Percentiles rank a stretch among this genome's conserved stretches.
Evolutionary conservation across 1,140 invertebrate species (phyloP).

Genomic region (Drosophila mayri): DNA sequence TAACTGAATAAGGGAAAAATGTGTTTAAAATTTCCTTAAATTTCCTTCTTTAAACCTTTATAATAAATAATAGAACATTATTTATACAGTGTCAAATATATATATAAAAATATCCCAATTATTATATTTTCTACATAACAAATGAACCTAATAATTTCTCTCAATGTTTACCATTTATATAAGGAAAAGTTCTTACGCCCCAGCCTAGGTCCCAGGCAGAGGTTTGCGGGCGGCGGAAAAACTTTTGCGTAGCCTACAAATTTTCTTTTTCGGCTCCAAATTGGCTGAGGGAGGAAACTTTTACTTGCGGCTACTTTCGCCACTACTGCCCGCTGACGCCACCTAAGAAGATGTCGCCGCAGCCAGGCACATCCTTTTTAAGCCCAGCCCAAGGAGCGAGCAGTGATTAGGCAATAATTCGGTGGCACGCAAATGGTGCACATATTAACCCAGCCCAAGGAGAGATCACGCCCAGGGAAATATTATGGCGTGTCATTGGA

Average conservation of each 20-base stretch:
- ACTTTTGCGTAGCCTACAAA: slow-evolving; percentile 81
- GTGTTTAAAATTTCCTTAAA: too few relatives aligned
- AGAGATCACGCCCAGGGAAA: slow-evolving; percentile 37
- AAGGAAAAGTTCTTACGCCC: slow-evolving; percentile 31
- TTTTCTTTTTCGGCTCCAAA: slow-evolving; percentile 75
- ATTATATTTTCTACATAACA: too few relatives aligned
- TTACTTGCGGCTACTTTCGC: slow-evolving; percentile 76
- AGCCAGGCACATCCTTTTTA: neutral
- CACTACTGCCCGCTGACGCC: slow-evolving; percentile 1
- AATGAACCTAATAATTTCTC: neutral
- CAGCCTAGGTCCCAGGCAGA: slow-evolving; percentile 10
- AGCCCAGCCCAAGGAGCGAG: slow-evolving; percentile 28
- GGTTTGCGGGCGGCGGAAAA: slow-evolving; percentile 23
- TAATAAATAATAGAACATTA: too few relatives aligned
- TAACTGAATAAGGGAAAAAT: too few relatives aligned
- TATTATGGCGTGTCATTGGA: slow-evolving; percentile 75
- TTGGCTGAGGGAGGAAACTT: slow-evolving; percentile 71
- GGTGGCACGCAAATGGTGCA: slow-evolving; percentile 39
- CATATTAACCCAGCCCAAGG: slow-evolving; percentile 39
- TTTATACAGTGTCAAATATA: too few relatives aligned
- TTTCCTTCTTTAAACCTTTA: too few relatives aligned
- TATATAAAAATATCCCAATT: too few relatives aligned
- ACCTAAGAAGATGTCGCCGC: slow-evolving; percentile 17
- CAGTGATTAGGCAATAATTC: slow-evolving; percentile 81
- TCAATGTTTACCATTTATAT: slow-evolving; percentile 1